Evolutionary conservation across 2,888 invertebrate species (phyloP).

Genomic region (Crepidodera aurea): DNA sequence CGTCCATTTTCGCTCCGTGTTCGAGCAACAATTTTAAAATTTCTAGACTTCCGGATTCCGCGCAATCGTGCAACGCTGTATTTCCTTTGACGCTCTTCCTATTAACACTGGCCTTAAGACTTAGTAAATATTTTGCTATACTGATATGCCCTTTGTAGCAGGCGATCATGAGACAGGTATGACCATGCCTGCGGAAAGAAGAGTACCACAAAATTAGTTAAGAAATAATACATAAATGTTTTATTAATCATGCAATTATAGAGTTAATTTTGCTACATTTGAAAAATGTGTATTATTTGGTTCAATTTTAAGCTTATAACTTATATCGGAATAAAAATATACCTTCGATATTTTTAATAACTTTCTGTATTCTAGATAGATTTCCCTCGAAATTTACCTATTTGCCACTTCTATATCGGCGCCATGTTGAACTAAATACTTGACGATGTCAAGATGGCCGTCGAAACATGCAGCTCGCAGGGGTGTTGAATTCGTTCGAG

Average conservation of each 20-base stretch:
- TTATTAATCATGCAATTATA: not conserved
- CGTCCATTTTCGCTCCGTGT: conserved; percentile 91
- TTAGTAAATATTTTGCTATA: conserved; percentile 89
- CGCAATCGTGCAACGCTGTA: conserved; percentile 97
- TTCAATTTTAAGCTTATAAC: too few species aligned
- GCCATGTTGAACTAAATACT: conserved; percentile 88
- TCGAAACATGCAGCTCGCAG: conserved; percentile 96
- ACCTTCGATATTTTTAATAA: too few species aligned
- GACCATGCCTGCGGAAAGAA: conserved; percentile 76
- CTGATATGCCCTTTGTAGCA: conserved; percentile 94
- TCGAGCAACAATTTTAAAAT: conserved; percentile 89
- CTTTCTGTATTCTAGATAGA: too few species aligned
- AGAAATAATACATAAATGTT: not conserved
- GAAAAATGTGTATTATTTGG: too few species aligned
- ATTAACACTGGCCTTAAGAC: conserved; percentile 89
- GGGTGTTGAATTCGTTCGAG: conserved; percentile 93
- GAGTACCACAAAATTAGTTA: too few species aligned
- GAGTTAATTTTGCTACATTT: too few species aligned
- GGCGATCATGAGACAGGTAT: conserved; percentile 98
- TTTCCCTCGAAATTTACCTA: too few species aligned
- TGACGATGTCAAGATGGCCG: conserved; percentile 93
- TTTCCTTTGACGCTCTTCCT: conserved; percentile 92
- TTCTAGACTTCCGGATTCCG: conserved; percentile 93
- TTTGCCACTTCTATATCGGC: conserved; percentile 83
- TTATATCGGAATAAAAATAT: too few species aligned